Base-by-base conservation (phyloP, 2,797 vertebrate genomes). In the Macroramphosus scolopax region DNA sequence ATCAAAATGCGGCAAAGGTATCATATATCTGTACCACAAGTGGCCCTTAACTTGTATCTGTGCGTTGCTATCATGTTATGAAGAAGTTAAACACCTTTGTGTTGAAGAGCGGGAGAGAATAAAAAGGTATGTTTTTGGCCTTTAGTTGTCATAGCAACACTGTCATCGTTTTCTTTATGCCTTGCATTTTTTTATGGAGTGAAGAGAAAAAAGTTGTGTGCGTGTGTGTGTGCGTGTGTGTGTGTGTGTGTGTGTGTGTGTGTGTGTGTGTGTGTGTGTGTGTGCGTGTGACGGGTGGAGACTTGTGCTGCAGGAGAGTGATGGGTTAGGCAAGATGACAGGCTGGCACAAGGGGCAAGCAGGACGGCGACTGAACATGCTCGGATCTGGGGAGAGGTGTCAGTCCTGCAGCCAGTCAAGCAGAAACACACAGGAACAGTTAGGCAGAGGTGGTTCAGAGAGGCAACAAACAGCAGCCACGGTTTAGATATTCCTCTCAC, bases 301-400 rank as follows among this genome's bases (percentile, higher is more conserved):
- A 79, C 77, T 77, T 78, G 80, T 80, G 81, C 61, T 49, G 68
- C 39, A 62, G 63, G 82, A 79, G 84, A 88, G 77, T 84, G 84
- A 84, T 66, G 84, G 82, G 67, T 80, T 73, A 63, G 77, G 75
- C 56, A 63, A 59, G 77, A 82, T 87, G 84, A 88, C 83, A 87
- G 83, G 69, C 74, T 75, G 77, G 83, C 84, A 86, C 79, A 87
- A 45, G 80, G 83, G 83, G 78, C 82, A 79, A 78, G 75, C 79
- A 80, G 82, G 74, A 83, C 66, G 77, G 78, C 75, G 77, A 78
- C 85, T 78, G 75, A 83, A 83, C 83, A 85, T 80, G 75, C 75
- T 72, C 57, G 77, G 77, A 79, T 80, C 77, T 78, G 77, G 82
- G 84, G 83, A 86, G 83, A 80, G 79, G 83, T 87, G 84, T 86